Evolutionary conservation across 30 jellyfish, hydroid and myxozoan genomes (phyloP), one percentile per base, ranked within the genome.

Genomic region (Chrysaora quinquecirrha): DNA sequence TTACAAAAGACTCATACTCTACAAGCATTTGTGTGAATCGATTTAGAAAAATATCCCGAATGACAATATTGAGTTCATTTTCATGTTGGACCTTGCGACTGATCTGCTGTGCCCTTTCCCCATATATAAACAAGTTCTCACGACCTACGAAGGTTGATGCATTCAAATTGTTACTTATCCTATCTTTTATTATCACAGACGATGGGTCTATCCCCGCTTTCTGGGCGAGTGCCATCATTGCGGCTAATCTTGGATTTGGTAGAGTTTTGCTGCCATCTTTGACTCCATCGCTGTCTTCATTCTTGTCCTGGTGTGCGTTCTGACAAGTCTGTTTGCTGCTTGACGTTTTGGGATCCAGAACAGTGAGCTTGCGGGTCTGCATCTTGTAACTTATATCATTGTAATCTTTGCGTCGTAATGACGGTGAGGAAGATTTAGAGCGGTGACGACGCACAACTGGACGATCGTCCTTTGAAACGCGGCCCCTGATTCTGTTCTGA

Each of bases 151-250:
- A 34, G 0, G 89, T 65, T 20, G 74, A 61, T 62, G 75, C 84
- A 10, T 31, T 71, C n/a, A n/a, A n/a, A 3, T 58, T 28, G 30
- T 69, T 67, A 61, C 80, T 86, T 27, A 73, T 78, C 18, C 71
- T 77, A 32, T 81, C 63, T 32, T 76, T 78, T 61, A 79, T 84
- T 12, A 84, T 48, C 21, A 88, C 85, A 20, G 93, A 94, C 25
- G 62, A 32, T 22, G 99, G 90, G 48, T 88, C 93, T 1, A 95
- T 63, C 9, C 99, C 99, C 2, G 97, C 99, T 64, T 85, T 89
- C 65, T 95, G 98, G 14, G 96, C 97, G n/a, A 95, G 43, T 2
- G 99, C 99, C 94, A 86, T 79, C 95, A 95, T 89, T 20, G 99
- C 99, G 0, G 99, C 97, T 29, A 95, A 64, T 35, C 99, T 83